phyloP scores from a whole-genome alignment of 2,113 vertebrate species.

The Muntiacus reevesi region DNA sequence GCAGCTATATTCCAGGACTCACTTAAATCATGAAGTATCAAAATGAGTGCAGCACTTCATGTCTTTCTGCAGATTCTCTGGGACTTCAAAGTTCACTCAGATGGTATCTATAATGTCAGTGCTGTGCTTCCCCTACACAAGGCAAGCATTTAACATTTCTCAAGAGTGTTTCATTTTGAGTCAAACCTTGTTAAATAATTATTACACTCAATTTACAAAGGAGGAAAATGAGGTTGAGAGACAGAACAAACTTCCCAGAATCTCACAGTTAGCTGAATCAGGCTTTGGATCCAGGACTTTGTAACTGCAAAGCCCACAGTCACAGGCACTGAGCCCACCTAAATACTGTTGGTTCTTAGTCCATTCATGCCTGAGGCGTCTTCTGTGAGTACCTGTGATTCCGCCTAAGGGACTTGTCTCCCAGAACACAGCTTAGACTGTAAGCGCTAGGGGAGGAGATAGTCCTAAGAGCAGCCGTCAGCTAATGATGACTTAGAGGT shows the following conservation, averaged over 20 bases:
- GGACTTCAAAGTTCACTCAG: not conserved
- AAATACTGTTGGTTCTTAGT: not conserved
- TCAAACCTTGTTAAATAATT: not conserved
- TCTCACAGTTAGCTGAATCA: not conserved
- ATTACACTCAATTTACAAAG: not conserved
- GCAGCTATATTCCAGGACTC: not conserved
- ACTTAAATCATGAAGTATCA: not conserved
- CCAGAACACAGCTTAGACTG: not conserved
- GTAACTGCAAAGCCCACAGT: not conserved
- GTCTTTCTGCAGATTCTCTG: not conserved
- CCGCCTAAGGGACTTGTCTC: not conserved
- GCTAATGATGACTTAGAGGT: not conserved
- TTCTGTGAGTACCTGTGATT: not conserved
- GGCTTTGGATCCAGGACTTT: not conserved
- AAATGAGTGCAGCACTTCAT: fast-evolving
- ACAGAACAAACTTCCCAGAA: not conserved
- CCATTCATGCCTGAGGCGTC: not conserved
- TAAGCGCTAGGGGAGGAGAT: not conserved
- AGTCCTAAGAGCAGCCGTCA: not conserved
- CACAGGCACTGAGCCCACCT: not conserved
- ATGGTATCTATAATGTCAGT: not conserved
- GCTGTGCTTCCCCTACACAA: not conserved
- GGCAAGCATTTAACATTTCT: not conserved
- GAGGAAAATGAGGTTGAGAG: not conserved
- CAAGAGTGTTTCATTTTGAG: not conserved